Evolutionary conservation across 92 coral and sea anemone species (phyloP).

Genomic region (Porites divaricata): DNA sequence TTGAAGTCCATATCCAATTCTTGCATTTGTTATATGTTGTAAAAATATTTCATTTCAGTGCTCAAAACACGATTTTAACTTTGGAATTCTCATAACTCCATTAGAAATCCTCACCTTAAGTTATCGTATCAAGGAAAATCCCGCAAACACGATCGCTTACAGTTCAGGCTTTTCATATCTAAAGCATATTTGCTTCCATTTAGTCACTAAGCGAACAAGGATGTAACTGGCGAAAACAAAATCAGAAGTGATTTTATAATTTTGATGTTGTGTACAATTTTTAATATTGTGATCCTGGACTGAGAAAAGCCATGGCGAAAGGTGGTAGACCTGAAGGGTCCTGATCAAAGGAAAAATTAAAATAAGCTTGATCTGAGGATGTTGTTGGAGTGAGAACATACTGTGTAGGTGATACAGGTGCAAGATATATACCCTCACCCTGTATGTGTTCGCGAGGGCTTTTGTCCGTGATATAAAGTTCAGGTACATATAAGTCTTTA

Average conservation of each 20-base stretch:
- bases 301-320: conserved; percentile 88
- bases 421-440: conserved; percentile 65
- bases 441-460: conserved; percentile 63
- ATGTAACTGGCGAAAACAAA: not conserved
- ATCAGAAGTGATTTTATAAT: not conserved
- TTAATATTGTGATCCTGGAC: conserved; percentile 63
- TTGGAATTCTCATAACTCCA: not conserved
- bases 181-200: not conserved
- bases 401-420: conserved; percentile 88
- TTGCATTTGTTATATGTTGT: not conserved
- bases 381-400: conserved; percentile 79
- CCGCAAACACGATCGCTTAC: not conserved
- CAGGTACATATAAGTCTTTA: conserved; percentile 96
- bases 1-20: conserved; percentile 1
- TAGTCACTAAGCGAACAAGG: not conserved
- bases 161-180: not conserved
- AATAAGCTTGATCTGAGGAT: conserved; percentile 67
- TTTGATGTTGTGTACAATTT: conserved; percentile 15
- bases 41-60: not conserved
- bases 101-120: not conserved
- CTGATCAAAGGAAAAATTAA: conserved; percentile 81
- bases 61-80: not conserved
- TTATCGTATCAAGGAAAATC: not conserved
- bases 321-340: conserved; percentile 85
- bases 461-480: conserved; percentile 81